Base-by-base conservation (phyloP, 2,113 vertebrate species). In the Nannospalax galili region DNA sequence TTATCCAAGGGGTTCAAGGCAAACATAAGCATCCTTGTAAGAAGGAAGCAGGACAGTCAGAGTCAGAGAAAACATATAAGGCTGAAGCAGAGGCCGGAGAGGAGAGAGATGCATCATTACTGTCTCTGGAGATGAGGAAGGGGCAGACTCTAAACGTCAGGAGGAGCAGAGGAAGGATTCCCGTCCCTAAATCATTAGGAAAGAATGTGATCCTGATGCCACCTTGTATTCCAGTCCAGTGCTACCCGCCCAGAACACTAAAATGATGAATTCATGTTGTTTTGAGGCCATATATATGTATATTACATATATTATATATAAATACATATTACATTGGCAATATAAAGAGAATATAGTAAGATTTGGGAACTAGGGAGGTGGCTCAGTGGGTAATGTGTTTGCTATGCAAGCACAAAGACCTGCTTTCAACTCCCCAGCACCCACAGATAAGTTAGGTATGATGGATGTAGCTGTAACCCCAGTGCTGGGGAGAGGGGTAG, bases 231-330 rank as follows among this genome's bases (percentile, higher is more conserved):
- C 73, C 86, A 58, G 58, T n/a, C 15, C 40, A 30, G 2, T 7
- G 4, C 20, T n/a, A 20, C 5, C 69, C 65, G 67, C 42, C 70
- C 37, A 82, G 52, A 92, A 86, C 22, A 2, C 3, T 40, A 87
- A 88, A 45, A 75, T 8, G 32, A 73, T 42, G 67, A 37, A 52
- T 15, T 11, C 19, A 48, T 62, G 12, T 64, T 69, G 11, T 75
- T 92, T 67, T 72, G 93, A 96, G 69, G 52, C 35, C 20, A 42
- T 87, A 73, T 30, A 24, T n/a, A n/a, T n/a, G n/a, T n/a, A n/a
- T n/a, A n/a, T n/a, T n/a, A n/a, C n/a, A n/a, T n/a, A n/a, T n/a
- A n/a, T n/a, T n/a, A n/a, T n/a, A n/a, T n/a, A n/a, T n/a, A n/a
- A n/a, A n/a, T n/a, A n/a, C n/a, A 22, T 75, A 52, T 67, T 69